Evolutionary conservation across 2,888 invertebrate genomes (phyloP), one percentile per base, ranked within the genome.

Genomic region (Seladonia tumulorum): DNA sequence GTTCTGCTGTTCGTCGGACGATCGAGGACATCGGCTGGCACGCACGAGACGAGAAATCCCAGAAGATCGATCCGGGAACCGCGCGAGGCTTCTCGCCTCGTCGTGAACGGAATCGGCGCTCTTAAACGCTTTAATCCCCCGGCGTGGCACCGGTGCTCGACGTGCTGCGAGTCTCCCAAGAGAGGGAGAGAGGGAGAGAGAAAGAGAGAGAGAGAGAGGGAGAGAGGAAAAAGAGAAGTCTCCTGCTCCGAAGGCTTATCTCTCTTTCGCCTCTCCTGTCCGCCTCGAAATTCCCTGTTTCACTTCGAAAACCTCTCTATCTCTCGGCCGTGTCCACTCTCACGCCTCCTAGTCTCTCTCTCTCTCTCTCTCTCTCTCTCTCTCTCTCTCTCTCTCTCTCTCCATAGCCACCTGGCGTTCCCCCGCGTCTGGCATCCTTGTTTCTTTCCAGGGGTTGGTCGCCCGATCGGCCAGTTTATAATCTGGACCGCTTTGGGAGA

Each of bases 101-200:
- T 89, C 88, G 81, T 82, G 74, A 87, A 80, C 74, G 86, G 89
- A 88, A 92, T 91, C 91, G 89, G 70, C 57, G 87, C 88, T 88
- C 87, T 91, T 88, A 90, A 66, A 91, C 90, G 88, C 90, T 91
- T 90, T 91, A 92, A 92, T 92, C 92, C 86, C 87, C 85, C 80
- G 78, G 79, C 87, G 68, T 74, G 73, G 86, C 87, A 77, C 53
- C 78, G 87, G 79, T 66, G 53, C 53, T 53, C 53, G 53, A 53
- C 53, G 53, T 53, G 53, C 53, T 53, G 53, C 53, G 22, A 53
- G 10, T 22, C 53, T 53, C 53, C 53, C 22, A 35, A 35, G 53
- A 22, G 53, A 53, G 22, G 18, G 49, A 49, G 49, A 47, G 42
- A 42, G 42, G 7, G 42, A 42, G 42, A 42, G 42, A 42, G 42